phyloP scores from a whole-genome alignment of 2,797 vertebrate genomes.

The Acrossocheilus wenchowensis region DNA sequence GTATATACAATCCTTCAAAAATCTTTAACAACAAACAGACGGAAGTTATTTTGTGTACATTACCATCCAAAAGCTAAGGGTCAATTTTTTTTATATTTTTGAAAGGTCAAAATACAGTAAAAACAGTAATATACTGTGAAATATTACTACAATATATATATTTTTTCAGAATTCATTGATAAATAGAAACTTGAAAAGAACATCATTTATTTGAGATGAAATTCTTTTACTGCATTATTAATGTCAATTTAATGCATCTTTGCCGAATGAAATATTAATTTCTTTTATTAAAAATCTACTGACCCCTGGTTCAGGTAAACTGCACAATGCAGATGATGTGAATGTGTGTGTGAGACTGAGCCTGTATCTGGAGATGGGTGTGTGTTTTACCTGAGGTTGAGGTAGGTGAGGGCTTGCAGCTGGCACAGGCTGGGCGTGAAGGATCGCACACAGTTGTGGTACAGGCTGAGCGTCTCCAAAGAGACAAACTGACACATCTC shows the following conservation, averaged over 20 bases:
- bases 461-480: slow-evolving; percentile 89
- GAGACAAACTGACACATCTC: slow-evolving; percentile 89
- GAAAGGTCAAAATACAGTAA: background rate
- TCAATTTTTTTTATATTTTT: background rate
- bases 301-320: background rate
- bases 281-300: background rate
- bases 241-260: background rate
- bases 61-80: background rate
- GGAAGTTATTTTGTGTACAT: background rate
- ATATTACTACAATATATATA: too few relatives aligned
- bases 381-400: slow-evolving; percentile 88
- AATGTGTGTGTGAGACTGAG: background rate
- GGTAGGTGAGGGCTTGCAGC: slow-evolving; percentile 92
- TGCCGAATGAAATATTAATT: background rate
- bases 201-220: background rate
- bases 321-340: background rate
- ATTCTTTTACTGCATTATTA: background rate
- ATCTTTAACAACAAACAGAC: background rate
- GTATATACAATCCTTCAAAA: background rate
- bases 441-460: slow-evolving; percentile 92
- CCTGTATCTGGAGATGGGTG: background rate
- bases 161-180: background rate
- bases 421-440: slow-evolving; percentile 84
- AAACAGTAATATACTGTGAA: background rate
- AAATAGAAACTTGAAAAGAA: background rate